Evolutionary conservation across 2,113 vertebrate genomes (phyloP).

Genomic region (Thomomys bottae): DNA sequence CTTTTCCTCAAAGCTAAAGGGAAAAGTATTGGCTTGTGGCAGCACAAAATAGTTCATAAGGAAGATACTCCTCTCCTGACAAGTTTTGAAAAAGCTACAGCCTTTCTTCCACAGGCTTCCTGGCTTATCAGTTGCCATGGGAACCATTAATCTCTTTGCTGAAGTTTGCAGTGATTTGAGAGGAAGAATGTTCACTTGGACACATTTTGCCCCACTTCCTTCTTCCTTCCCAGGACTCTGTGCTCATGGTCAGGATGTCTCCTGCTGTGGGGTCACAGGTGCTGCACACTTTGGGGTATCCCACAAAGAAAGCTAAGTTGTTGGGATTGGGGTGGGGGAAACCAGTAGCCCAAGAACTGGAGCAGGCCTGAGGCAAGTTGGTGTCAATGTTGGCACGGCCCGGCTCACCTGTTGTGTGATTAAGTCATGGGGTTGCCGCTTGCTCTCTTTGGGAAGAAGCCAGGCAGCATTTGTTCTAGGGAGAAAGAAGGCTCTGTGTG

Average conservation of each 20-base stretch:
- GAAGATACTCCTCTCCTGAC: background rate
- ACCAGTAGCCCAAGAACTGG: background rate
- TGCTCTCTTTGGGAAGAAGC: constrained; percentile 63
- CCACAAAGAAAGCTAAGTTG: background rate
- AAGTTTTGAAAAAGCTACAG: background rate
- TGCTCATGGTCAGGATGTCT: background rate
- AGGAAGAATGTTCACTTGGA: constrained; percentile 33
- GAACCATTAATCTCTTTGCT: constrained; percentile 33
- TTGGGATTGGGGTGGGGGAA: background rate
- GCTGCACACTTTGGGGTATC: background rate
- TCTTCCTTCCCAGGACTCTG: background rate
- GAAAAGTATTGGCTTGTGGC: background rate
- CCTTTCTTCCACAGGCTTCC: background rate
- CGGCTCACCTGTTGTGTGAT: constrained; percentile 74
- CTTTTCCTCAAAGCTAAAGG: background rate
- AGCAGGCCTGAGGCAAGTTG: constrained; percentile 30
- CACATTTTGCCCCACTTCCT: background rate
- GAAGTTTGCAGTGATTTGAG: constrained; percentile 49
- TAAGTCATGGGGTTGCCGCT: constrained; percentile 67
- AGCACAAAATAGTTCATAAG: background rate
- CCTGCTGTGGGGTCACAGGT: background rate
- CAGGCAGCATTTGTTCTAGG: constrained; percentile 73
- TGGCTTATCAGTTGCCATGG: constrained; percentile 32
- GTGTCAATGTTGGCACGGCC: constrained; percentile 35
- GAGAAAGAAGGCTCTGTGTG: constrained; percentile 61